Evolutionary conservation across 2,113 vertebrate genomes (phyloP).

Genomic region (Tragelaphus buxtoni): DNA sequence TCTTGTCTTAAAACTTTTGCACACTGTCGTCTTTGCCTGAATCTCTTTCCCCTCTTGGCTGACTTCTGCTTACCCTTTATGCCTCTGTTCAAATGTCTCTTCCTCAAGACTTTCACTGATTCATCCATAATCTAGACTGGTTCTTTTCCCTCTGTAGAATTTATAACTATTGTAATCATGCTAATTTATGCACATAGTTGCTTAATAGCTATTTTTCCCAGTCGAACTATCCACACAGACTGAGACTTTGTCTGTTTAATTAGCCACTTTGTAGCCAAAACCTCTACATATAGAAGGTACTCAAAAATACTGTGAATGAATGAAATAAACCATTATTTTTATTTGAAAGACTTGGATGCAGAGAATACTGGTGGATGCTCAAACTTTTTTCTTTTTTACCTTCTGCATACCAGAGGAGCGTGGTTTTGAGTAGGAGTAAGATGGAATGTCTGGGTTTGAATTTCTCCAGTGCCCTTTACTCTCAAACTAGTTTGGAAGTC

Average conservation of each 20-base stretch:
- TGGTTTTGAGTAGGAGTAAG: background rate
- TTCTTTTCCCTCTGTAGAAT: background rate
- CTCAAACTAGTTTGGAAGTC: background rate
- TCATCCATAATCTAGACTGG: background rate
- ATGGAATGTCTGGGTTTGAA: background rate
- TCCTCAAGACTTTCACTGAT: background rate
- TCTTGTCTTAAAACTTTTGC: background rate
- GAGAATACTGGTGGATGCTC: background rate
- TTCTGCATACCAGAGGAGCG: background rate
- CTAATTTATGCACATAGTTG: background rate
- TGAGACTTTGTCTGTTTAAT: background rate
- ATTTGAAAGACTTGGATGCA: background rate
- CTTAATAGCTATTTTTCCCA: background rate
- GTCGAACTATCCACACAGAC: background rate
- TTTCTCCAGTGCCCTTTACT: constrained; percentile 1
- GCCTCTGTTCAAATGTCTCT: background rate
- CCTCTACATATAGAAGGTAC: background rate
- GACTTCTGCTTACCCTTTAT: background rate
- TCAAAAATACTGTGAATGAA: background rate
- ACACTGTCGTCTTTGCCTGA: background rate
- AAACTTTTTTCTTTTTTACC: background rate
- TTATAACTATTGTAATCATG: background rate
- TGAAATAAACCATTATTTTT: constrained; percentile 1
- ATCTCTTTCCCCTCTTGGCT: background rate
- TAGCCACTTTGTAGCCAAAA: background rate